Evolutionary conservation across 2,797 vertebrate genomes (phyloP), one percentile per base, ranked within the genome.

Genomic region (Fringilla coelebs): DNA sequence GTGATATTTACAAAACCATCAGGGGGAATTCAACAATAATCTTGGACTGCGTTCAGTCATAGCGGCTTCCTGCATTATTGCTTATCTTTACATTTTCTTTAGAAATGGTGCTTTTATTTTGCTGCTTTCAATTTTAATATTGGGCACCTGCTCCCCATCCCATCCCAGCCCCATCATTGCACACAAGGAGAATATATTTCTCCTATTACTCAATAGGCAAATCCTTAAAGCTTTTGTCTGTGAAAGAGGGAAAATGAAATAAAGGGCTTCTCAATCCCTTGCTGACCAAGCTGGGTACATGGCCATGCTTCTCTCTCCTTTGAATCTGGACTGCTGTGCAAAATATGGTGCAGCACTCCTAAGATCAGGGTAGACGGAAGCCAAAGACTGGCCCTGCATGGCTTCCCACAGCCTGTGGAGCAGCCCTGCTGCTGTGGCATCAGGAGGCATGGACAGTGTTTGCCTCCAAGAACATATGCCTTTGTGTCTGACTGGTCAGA

Each of bases 381-480:
- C 2, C 36, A 46, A 63, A 72, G 41, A 15, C 13, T 28, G 26
- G 5, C 34, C 49, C 2, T 3, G 26, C 6, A 1, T 32, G 49
- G 6, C 17, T 84, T 60, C 41, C 38, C 34, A 16, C 17, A 62
- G 32, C 13, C 32, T 45, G 11, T 19, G 57, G 48, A 51, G 41
- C 26, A 40, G 31, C 4, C 2, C 12, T 51, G 36, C 29, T 51
- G 7, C 4, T 22, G 18, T 3, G 7, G 10, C 0, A 0, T 9
- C 40, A 48, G 67, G 58, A 65, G 11, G 17, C 20, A 29, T 7
- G 51, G 31, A 11, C 3, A 3, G 8, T 36, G 22, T 22, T 58
- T 40, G 17, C 17, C 29, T 34, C 28, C 31, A 32, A 55, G 52
- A 36, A 26, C 2, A 1, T 7, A 14, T 6, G 15, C 36, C 29